Base-by-base conservation (phyloP, 2,797 vertebrate genomes). In the Cottoperca gobio region DNA sequence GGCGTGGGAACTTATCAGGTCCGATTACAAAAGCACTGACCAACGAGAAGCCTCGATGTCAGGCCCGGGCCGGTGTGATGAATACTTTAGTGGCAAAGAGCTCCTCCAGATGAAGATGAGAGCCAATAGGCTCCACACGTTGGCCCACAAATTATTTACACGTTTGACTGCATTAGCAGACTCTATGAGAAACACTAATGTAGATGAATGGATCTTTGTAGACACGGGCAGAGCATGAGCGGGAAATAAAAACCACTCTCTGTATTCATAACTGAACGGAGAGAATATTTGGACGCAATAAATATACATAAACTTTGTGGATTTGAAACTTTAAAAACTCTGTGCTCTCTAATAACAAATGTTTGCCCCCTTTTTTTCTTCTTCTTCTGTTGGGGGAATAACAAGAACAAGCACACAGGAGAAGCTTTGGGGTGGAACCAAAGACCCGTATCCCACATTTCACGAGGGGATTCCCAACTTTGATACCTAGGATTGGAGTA, bases 131-230 rank as follows among this genome's bases (percentile, higher is more conserved):
- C 63, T 68, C 54, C 60, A 43, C 60, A 43, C 8, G 35, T 71
- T 49, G 79, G 80, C 80, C 73, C 77, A 87, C 81, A 82, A 84
- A 83, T 70, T 66, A 63, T 89, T 88, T 73, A 74, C 76, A 86
- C 60, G 33, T 84, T 72, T 83, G 79, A 75, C 81, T 77, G 65
- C 73, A 59, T 78, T 73, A 80, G 63, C 42, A 62, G 65, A 70
- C 62, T 75, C 54, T 55, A 43, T 46, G 66, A 81, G 59, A 78
- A 86, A 78, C 58, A 73, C 79, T 75, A 80, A 88, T 79, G 70
- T 17, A 61, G 82, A 89, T 58, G 37, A 80, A 89, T 79, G 55
- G 54, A 6, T 72, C 23, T 70, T 70, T 77, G 48, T 39, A 45
- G 62, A 76, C 26, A 40, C 17, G 68, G 59, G 35, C 33, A 60